Evolutionary conservation across 2,113 vertebrate genomes (phyloP), one percentile per base, ranked within the genome.

Genomic region (Hippoglossus stenolepis): DNA sequence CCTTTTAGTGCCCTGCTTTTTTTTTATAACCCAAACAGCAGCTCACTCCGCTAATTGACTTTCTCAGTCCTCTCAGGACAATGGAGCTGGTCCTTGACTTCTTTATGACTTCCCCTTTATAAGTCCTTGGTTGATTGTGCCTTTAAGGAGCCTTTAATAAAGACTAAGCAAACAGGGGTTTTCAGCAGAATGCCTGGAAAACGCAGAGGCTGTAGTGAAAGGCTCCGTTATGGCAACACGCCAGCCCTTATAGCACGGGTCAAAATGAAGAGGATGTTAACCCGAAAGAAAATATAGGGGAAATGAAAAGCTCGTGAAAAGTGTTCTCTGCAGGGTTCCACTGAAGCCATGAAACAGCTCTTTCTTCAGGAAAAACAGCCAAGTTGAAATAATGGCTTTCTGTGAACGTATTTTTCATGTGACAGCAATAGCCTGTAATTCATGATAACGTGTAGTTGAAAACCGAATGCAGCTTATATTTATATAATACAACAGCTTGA

Each of bases 101-200:
- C 85, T 92, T 92, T 93, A 92, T 78, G 85, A 87, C 90, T 94
- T 92, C 86, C 87, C 71, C 65, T 89, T 90, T 88, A 85, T 70
- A 87, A 83, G 86, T 70, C 76, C 70, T 75, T 14, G 73, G 65
- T 66, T 89, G 89, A 88, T 83, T 83, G 73, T 78, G 76, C 71
- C 83, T 78, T 90, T 77, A 85, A 83, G 81, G 76, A 79, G 83
- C 73, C 81, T 75, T 88, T 92, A 87, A 91, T 92, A 92, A 89
- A 84, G 77, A 79, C 82, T 84, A 58, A 84, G 87, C 82, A 92
- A 93, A 92, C 77, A 87, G 61, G 72, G 79, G 78, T 84, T 90
- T 31, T 91, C 81, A 84, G 72, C 67, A 77, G 75, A 83, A 69
- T 17, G 9, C 72, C 65, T 57, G 81, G 69, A 89, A 82, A 89